Percentiles rank a stretch among this genome's conserved stretches.
These are phyloP conservation scores for Limulus polyphemus DNA, from an alignment of 2,888 invertebrate species.

Conservation along the genomic window DNA sequence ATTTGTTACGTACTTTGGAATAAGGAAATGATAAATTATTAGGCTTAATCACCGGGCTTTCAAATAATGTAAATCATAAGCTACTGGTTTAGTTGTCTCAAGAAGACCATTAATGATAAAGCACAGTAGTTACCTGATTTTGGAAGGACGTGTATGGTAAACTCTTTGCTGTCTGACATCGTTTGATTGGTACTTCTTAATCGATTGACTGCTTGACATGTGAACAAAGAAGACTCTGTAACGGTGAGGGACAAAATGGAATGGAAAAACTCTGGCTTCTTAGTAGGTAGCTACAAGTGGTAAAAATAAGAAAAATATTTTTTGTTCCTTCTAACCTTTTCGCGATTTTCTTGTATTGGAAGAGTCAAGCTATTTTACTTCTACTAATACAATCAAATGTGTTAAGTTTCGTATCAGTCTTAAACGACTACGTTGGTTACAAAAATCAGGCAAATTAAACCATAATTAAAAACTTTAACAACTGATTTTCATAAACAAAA, in stretches of 20 bases:
- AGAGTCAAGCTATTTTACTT: no score
- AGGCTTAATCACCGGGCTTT: neutral
- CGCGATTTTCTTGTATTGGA: no score
- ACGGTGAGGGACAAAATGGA: slow-evolving; percentile 31
- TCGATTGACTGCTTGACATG: slow-evolving; percentile 30
- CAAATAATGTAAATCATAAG: neutral
- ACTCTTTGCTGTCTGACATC: slow-evolving; percentile 25
- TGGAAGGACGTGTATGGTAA: slow-evolving; percentile 23
- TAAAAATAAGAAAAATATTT: no score
- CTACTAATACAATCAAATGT: no score
- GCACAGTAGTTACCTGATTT: slow-evolving; percentile 15
- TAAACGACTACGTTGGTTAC: no score
- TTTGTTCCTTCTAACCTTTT: no score
- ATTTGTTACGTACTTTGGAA: no score
- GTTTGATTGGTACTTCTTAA: slow-evolving; percentile 24
- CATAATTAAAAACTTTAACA: no score
- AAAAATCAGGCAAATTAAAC: no score
- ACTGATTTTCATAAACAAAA: no score
- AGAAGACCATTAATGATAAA: neutral
- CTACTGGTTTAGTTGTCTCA: neutral
- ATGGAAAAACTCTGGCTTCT: slow-evolving; percentile 14
- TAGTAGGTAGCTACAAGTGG: no score
- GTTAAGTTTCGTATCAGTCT: no score
- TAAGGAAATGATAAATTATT: neutral
- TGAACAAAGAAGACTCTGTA: slow-evolving; percentile 30